Evolutionary conservation across 1,140 invertebrate genomes (phyloP).

Genomic region (Batillaria attramentaria): DNA sequence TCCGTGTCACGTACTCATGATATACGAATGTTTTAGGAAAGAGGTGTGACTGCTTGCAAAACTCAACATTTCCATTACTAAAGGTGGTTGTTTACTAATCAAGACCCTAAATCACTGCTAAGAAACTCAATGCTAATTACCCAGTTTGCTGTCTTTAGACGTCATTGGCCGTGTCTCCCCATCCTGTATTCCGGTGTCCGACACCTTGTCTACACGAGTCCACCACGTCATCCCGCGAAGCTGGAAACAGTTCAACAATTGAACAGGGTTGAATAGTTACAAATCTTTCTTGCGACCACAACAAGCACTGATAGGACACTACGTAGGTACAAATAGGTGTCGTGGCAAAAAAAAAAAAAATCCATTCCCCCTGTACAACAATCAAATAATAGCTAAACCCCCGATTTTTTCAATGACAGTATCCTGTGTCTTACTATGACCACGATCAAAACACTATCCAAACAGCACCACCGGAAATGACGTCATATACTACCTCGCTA

Average conservation of each 20-base stretch:
- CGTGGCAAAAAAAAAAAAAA: neutral
- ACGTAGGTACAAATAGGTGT: neutral
- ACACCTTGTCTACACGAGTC: constrained; percentile 45
- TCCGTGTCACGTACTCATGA: too few relatives aligned
- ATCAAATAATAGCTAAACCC: neutral
- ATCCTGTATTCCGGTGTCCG: constrained; percentile 7
- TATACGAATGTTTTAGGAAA: neutral
- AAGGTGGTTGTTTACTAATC: neutral
- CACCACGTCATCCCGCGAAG: constrained; percentile 55
- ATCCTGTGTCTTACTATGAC: too few relatives aligned
- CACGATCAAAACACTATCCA: too few relatives aligned
- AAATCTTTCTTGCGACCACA: neutral
- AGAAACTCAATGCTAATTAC: neutral
- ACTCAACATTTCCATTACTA: neutral
- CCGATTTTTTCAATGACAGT: too few relatives aligned
- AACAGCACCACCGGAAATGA: too few relatives aligned
- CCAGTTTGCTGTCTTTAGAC: neutral
- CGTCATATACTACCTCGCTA: constrained; percentile 62
- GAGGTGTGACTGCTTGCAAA: neutral
- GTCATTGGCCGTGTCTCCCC: constrained; percentile 11
- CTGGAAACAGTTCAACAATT: constrained; percentile 26
- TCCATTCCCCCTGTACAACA: neutral
- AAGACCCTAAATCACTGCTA: neutral
- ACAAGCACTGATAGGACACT: neutral
- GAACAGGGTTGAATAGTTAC: neutral